Base-by-base conservation (phyloP, 2,113 vertebrate species). In the Ochotona curzoniae region DNA sequence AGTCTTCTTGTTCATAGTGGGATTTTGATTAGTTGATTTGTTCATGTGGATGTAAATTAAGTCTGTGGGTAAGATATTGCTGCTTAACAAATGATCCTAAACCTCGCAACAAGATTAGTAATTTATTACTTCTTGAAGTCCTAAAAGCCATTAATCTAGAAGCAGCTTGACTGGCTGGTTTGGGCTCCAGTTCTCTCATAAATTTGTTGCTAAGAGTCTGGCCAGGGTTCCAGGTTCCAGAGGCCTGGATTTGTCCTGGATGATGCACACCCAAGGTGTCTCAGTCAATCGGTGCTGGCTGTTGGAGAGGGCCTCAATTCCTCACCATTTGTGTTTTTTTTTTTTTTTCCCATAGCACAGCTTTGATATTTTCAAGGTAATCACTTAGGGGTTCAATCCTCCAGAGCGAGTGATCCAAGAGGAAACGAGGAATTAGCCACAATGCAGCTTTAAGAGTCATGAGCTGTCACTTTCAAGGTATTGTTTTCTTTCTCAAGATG, bases 21-120 rank as follows among this genome's bases (percentile, higher is more conserved):
- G 13, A 54, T 14, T 74, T 93, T 32, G 8, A 32, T 74, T 38
- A 87, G 13, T 38, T 75, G 25, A 60, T 57, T 94, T 73, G n/a
- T 87, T 95, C 28, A 90, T 73, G 20, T 87, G 67, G 30, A 38
- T 71, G 32, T 91, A 94, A 81, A 83, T 87, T 66, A 87, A 84
- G 57, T 32, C 49, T 21, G 61, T 83, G 54, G 64, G 18, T 88
- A 84, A 93, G 69, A 73, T 63, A 93, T 44, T 92, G 12, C 60
- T 73, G 60, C 73, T 71, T 90, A 83, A 57, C 15, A 83, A 92
- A 21, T 92, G 30, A 76, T 26, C 63, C 47, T 54, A 57, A 69
- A 51, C 32, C 30, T 75, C 57, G 14, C 35, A 85, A 47, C 10
- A 73, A 86, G n/a, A 69, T 35, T 18, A 28, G 25, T 60, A 60